These are phyloP conservation scores for Tipula helvola DNA, from an alignment of 2,888 invertebrate species.

Conservation along the genomic window DNA sequence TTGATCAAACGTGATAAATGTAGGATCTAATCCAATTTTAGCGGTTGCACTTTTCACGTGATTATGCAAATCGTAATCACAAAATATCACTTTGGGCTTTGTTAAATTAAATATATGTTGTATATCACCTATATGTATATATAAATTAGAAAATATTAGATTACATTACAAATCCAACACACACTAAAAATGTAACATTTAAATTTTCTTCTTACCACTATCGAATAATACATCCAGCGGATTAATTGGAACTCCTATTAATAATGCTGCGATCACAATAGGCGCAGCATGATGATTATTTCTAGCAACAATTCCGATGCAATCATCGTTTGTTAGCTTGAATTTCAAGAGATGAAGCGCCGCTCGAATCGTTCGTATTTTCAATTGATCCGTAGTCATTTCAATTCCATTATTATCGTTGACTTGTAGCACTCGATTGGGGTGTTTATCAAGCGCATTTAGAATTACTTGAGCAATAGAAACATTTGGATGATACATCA, in stretches of 20 bases:
- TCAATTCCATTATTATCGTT: background rate
- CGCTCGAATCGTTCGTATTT: background rate
- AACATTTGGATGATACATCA: background rate
- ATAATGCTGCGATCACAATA: background rate
- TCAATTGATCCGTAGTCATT: background rate
- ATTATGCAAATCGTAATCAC: background rate
- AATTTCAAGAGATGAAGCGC: background rate
- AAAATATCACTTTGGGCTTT: background rate
- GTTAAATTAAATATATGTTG: background rate
- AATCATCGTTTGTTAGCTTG: background rate
- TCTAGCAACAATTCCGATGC: conserved; percentile 4
- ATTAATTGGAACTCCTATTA: conserved; percentile 7
- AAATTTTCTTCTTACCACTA: background rate
- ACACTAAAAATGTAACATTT: background rate
- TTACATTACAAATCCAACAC: background rate
- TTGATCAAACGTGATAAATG: background rate
- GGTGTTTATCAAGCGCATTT: background rate
- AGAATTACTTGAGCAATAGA: background rate
- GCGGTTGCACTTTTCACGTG: background rate
- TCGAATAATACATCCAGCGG: background rate
- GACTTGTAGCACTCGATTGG: background rate
- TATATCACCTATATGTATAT: background rate
- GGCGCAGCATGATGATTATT: conserved; percentile 6
- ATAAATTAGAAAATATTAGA: background rate
- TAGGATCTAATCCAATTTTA: background rate